phyloP scores from a whole-genome alignment of 2,888 invertebrate genomes.

The Diloba caeruleocephala region DNA sequence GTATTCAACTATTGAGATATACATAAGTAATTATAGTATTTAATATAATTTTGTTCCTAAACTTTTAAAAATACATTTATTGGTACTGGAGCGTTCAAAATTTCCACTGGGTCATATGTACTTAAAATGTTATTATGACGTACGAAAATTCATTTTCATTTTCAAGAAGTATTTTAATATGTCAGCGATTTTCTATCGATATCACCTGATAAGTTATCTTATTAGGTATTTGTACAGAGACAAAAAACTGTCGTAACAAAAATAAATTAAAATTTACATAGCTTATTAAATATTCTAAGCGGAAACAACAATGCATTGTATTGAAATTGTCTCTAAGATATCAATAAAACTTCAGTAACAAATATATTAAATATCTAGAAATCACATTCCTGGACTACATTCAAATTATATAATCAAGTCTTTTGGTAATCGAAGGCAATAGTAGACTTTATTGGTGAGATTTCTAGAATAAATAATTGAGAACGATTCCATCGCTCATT shows the following conservation, averaged over 20 bases:
- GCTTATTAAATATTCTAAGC: constrained; percentile 28
- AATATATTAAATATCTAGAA: constrained; percentile 17
- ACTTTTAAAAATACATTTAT: constrained; percentile 20
- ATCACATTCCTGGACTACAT: constrained; percentile 11
- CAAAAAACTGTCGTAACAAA: constrained; percentile 33
- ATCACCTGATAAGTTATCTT: neutral
- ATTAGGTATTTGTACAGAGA: constrained; percentile 1
- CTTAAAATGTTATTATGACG: constrained; percentile 23
- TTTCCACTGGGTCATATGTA: constrained; percentile 2
- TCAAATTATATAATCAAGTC: constrained; percentile 33
- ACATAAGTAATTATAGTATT: constrained; percentile 8
- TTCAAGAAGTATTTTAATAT: too few relatives aligned
- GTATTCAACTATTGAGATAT: constrained; percentile 19
- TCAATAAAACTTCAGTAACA: constrained; percentile 30
- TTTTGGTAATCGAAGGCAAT: constrained; percentile 47
- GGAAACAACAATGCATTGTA: constrained; percentile 33
- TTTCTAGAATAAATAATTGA: constrained; percentile 21
- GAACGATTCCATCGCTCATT: constrained; percentile 14
- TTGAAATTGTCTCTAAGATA: constrained; percentile 34
- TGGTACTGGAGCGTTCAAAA: constrained; percentile 26
- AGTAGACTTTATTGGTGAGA: constrained; percentile 33
- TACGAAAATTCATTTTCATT: too few relatives aligned
- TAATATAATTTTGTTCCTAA: constrained; percentile 22
- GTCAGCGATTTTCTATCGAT: too few relatives aligned
- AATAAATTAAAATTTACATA: constrained; percentile 31